Evolutionary conservation across 2,888 invertebrate genomes (phyloP).

Genomic region (Osedax frankpressi): DNA sequence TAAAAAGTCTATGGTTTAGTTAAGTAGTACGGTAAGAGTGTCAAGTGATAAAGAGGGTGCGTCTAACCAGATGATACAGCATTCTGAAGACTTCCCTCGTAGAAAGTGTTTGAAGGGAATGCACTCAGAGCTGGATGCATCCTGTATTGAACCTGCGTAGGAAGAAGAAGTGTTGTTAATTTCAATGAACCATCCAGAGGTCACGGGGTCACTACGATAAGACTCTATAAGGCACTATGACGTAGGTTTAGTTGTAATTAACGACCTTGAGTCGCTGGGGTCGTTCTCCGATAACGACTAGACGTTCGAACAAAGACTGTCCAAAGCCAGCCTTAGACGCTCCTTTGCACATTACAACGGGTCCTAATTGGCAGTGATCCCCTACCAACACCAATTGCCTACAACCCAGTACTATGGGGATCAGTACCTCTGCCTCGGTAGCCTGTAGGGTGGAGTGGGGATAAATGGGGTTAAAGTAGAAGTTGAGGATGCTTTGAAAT

Average conservation of each 20-base stretch:
- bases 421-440: conserved; percentile 90
- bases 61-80: conserved; percentile 83
- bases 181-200: not conserved
- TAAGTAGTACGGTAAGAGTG: too few relatives aligned
- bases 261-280: conserved; percentile 74
- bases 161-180: not conserved
- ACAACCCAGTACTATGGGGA: conserved; percentile 91
- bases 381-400: conserved; percentile 91
- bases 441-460: conserved; percentile 59
- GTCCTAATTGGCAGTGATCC: conserved; percentile 96
- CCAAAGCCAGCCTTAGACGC: conserved; percentile 91
- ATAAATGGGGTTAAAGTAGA: too few relatives aligned
- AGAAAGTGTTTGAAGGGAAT: conserved; percentile 98
- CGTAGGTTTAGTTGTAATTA: not conserved
- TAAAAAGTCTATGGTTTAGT: too few relatives aligned
- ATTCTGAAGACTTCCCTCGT: conserved; percentile 95
- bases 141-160: conserved; percentile 64
- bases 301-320: conserved; percentile 87
- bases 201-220: too few relatives aligned
- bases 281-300: conserved; percentile 89
- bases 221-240: too few relatives aligned
- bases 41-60: too few relatives aligned
- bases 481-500: too few relatives aligned
- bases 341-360: conserved; percentile 98
- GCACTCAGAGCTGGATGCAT: conserved; percentile 96